Conservation (phyloP, 2,113 vertebrate genomes). For the Ranitomeya imitator region DNA sequence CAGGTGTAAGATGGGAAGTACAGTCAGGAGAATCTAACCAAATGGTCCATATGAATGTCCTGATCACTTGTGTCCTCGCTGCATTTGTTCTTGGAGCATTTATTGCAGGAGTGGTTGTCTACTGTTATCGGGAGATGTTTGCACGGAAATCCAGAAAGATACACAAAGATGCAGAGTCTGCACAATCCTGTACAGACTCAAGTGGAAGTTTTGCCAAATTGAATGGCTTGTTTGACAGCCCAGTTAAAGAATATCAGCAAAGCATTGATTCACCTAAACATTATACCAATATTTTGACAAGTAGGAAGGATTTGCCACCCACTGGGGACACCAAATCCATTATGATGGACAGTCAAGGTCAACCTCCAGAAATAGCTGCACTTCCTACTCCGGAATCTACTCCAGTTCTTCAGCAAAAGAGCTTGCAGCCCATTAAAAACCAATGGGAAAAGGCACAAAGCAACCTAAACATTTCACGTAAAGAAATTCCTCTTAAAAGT, state of each 20-base stretch:
- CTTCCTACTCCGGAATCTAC: slow-evolving; percentile 96
- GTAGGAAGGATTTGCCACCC: slow-evolving; percentile 85
- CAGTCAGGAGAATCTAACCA: slow-evolving; percentile 93
- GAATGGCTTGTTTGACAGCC: slow-evolving; percentile 93
- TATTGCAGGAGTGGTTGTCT: slow-evolving; percentile 92
- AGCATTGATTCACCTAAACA: slow-evolving; percentile 91
- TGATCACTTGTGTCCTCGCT: slow-evolving; percentile 96
- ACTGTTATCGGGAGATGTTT: slow-evolving; percentile 92
- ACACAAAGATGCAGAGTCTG: slow-evolving; percentile 90
- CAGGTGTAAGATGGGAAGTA: slow-evolving; percentile 89
- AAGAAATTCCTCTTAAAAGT: slow-evolving; percentile 83
- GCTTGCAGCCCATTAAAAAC: slow-evolving; percentile 87
- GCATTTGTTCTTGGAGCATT: slow-evolving; percentile 95
- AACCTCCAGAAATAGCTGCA: slow-evolving; percentile 91
- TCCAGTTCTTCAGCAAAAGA: slow-evolving; percentile 93
- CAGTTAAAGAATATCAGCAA: slow-evolving; percentile 93
- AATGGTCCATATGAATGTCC: slow-evolving; percentile 99
- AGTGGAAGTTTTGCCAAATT: slow-evolving; percentile 94
- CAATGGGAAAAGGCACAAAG: slow-evolving; percentile 85
- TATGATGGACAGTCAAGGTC: slow-evolving; percentile 84
- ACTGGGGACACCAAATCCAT: slow-evolving; percentile 84
- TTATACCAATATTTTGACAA: slow-evolving; percentile 90
- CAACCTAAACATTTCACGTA: slow-evolving; percentile 80
- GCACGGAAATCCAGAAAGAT: slow-evolving; percentile 88
- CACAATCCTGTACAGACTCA: slow-evolving; percentile 91